Percentiles rank a stretch among this genome's conserved stretches.
Evolutionary conservation across 2,113 vertebrate genomes (phyloP).

Genomic region (Lasiurus borealis): DNA sequence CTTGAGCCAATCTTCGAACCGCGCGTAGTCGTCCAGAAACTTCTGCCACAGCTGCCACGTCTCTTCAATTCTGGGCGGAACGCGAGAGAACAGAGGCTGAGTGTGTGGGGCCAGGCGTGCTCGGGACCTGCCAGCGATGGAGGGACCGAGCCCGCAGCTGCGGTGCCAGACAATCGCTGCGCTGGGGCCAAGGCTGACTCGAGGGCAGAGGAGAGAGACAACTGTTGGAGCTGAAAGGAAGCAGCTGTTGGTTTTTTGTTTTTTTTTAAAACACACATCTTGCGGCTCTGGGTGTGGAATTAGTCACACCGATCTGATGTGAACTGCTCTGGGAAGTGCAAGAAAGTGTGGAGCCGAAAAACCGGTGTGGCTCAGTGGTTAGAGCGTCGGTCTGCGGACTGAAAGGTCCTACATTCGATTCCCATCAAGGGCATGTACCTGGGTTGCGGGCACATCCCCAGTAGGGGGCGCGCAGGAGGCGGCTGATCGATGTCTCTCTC

Average conservation of each 20-base stretch:
- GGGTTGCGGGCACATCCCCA: too few species aligned
- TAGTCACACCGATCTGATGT: slow-evolving; percentile 56
- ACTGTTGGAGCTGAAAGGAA: slow-evolving; percentile 80
- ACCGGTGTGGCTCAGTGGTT: too few species aligned
- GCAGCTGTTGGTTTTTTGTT: slow-evolving; percentile 53
- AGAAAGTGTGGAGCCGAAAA: background rate
- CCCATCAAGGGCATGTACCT: too few species aligned
- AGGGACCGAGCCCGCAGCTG: slow-evolving; percentile 61
- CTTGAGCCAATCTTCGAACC: too few species aligned
- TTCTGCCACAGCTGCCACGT: too few species aligned
- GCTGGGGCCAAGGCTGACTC: slow-evolving; percentile 69
- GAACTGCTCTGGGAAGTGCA: background rate
- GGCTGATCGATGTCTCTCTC: too few species aligned
- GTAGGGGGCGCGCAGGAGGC: too few species aligned
- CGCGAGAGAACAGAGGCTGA: slow-evolving; percentile 35
- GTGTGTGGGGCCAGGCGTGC: background rate
- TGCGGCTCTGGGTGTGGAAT: slow-evolving; percentile 72
- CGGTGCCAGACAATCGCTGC: slow-evolving; percentile 63
- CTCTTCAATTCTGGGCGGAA: background rate
- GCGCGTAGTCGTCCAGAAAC: too few species aligned
- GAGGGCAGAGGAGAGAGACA: slow-evolving; percentile 78
- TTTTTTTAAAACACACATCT: slow-evolving; percentile 6
- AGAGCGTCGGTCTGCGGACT: too few species aligned
- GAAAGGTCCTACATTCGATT: too few species aligned
- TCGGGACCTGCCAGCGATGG: background rate